These are phyloP conservation scores for Brachionus rotundiformis DNA, from an alignment of 1,140 invertebrate genomes.

Conservation along the genomic window DNA sequence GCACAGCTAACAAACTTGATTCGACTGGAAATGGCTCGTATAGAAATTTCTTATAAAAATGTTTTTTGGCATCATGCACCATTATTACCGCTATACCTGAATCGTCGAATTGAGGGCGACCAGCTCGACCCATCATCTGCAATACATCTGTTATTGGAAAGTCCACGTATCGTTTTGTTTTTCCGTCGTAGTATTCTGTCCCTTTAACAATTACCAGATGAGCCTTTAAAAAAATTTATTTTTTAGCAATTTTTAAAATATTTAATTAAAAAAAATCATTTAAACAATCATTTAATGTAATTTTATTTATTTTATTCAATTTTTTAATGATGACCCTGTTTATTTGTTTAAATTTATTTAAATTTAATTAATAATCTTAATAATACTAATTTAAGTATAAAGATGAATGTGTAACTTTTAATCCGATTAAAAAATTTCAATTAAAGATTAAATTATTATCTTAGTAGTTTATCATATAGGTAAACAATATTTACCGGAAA, in stretches of 20 bases:
- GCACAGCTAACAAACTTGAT: constrained; percentile 80
- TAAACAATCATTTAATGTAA: too few species aligned
- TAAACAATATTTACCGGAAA: constrained; percentile 3
- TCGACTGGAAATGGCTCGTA: constrained; percentile 99
- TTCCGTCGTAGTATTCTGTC: constrained; percentile 97
- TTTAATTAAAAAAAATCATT: too few species aligned
- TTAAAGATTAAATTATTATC: too few species aligned
- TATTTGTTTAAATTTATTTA: too few species aligned
- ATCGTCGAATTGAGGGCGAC: constrained; percentile 91
- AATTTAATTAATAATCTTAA: too few species aligned
- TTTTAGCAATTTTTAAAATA: too few species aligned
- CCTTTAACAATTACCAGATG: constrained; percentile 73
- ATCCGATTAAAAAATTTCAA: too few species aligned
- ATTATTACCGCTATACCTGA: constrained; percentile 92
- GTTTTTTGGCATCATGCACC: constrained; percentile 96
- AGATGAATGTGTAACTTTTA: too few species aligned
- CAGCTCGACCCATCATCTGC: constrained; percentile 98
- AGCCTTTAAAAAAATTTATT: constrained; percentile 75
- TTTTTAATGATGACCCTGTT: too few species aligned
- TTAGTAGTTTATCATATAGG: too few species aligned
- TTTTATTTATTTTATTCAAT: too few species aligned
- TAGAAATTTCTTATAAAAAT: constrained; percentile 98
- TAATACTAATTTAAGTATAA: too few species aligned
- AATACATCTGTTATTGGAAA: constrained; percentile 95
- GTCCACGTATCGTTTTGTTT: constrained; percentile 91